phyloP scores from a whole-genome alignment of 1,140 invertebrate genomes.

The Drosophila malerkotliana region DNA sequence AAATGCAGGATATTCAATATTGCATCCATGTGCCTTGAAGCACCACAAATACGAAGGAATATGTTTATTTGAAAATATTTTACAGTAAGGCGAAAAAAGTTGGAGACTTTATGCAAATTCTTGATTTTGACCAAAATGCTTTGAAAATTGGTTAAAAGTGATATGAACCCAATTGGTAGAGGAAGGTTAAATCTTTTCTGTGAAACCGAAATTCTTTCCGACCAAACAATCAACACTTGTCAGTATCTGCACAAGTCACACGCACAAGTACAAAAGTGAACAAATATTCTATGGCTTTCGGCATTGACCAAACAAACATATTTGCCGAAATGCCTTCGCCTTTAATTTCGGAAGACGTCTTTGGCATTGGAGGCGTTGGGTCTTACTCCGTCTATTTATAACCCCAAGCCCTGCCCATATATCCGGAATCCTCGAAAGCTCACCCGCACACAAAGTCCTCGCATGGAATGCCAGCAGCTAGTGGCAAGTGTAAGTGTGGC shows the following conservation, averaged over 20 bases:
- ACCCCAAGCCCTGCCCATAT: slow-evolving; percentile 26
- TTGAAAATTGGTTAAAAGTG: slow-evolving; percentile 10
- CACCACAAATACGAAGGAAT: not conserved
- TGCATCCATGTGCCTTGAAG: not conserved
- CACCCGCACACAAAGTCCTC: slow-evolving; percentile 4
- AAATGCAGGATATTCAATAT: not conserved
- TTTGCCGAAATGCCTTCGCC: slow-evolving; percentile 72
- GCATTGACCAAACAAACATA: slow-evolving; percentile 64
- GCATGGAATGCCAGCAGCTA: slow-evolving; percentile 49
- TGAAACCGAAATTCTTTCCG: slow-evolving; percentile 60
- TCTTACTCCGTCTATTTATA: slow-evolving; percentile 74
- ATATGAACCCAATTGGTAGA: slow-evolving; percentile 19
- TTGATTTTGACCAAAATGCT: not conserved
- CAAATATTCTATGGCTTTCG: slow-evolving; percentile 42
- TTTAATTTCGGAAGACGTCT: slow-evolving; percentile 73
- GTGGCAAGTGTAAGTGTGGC: slow-evolving; percentile 75
- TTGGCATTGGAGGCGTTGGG: slow-evolving; percentile 53
- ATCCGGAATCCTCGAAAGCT: slow-evolving; percentile 23
- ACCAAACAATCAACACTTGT: slow-evolving; percentile 71
- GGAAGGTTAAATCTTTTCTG: slow-evolving; percentile 35
- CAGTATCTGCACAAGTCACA: slow-evolving; percentile 21
- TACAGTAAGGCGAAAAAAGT: too few relatives aligned
- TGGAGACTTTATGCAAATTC: not conserved
- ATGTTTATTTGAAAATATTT: too few relatives aligned
- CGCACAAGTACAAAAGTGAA: slow-evolving; percentile 27